Base-by-base conservation (phyloP, 2,888 invertebrate species). In the Drosophila kanekoi region DNA sequence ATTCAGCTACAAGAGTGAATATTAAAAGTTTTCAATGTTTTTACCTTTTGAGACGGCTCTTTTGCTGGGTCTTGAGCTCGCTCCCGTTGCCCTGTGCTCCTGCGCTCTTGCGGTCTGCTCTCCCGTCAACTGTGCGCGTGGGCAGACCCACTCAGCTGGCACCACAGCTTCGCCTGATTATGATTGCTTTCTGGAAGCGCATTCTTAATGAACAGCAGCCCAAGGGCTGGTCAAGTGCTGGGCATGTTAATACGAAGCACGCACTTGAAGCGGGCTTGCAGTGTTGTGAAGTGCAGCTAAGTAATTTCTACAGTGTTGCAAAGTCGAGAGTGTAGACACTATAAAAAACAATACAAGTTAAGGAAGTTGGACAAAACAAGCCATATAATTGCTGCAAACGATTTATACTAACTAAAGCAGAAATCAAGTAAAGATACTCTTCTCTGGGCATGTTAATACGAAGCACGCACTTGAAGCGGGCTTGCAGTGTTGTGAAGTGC, bases 21-120 rank as follows among this genome's bases (percentile, higher is more conserved):
- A 85, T 86, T 85, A 81, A 85, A 84, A 81, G 83, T 85, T 81
- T 72, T 79, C 72, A 82, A 85, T 82, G 69, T 69, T 62, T 71
- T 61, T 81, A 68, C 72, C 84, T 81, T 83, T 82, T 56, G 65
- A 70, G 78, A 66, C 60, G 59, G 44, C 37, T 61, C 58, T 43
- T 71, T 59, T 67, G 58, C 23, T 37, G 53, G 65, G 44, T 61
- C 57, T 57, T 58, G 57, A 53, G 57, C 40, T 62, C 49, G 49
- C 64, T 38, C 49, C 52, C 53, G 52, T 23, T 51, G 3, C n/a
- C 56, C 32, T 38, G 8, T 2, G 6, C 28, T 40, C 11, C 32
- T 59, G 40, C 52, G 48, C 77, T 53, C 52, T 40, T 59, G 64
- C 47, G 37, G 41, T 49, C 43, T 33, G 32, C 56, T 33, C n/a